phyloP scores from a whole-genome alignment of 2,888 invertebrate species.

The Noctua fimbriata region DNA sequence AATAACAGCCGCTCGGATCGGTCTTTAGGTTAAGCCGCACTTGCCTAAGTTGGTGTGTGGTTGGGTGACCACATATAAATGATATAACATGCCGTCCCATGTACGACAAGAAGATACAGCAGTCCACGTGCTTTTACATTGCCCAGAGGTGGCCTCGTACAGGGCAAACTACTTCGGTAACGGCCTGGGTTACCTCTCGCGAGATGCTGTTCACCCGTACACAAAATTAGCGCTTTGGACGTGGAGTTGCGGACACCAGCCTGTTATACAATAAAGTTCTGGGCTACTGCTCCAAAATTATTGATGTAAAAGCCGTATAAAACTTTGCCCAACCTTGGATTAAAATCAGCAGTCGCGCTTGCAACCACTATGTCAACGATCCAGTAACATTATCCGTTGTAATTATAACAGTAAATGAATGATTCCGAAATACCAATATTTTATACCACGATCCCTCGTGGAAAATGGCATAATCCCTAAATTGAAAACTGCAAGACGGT shows the following conservation, averaged over 20 bases:
- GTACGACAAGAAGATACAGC: too few species aligned
- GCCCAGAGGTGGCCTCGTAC: too few species aligned
- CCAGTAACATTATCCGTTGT: background rate
- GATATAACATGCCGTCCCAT: too few species aligned
- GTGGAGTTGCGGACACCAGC: too few species aligned
- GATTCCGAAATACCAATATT: background rate
- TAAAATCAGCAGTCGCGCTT: background rate
- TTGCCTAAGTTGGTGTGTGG: background rate
- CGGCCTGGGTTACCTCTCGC: too few species aligned
- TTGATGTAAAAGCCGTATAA: too few species aligned
- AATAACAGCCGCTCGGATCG: background rate
- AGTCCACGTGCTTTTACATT: too few species aligned
- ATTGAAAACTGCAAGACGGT: slow-evolving; percentile 43
- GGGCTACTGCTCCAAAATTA: background rate
- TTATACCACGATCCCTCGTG: background rate
- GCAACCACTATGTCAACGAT: background rate
- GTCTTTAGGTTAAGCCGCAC: background rate
- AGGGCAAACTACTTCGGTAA: too few species aligned
- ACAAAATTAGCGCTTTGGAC: too few species aligned
- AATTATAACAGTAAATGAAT: background rate
- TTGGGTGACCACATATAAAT: too few species aligned
- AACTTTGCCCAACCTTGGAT: background rate
- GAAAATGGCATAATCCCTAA: slow-evolving; percentile 22
- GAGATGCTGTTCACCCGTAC: too few species aligned
- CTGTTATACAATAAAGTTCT: background rate